Conservation (phyloP, 1,140 invertebrate genomes). For the Papilio aristodemus region DNA sequence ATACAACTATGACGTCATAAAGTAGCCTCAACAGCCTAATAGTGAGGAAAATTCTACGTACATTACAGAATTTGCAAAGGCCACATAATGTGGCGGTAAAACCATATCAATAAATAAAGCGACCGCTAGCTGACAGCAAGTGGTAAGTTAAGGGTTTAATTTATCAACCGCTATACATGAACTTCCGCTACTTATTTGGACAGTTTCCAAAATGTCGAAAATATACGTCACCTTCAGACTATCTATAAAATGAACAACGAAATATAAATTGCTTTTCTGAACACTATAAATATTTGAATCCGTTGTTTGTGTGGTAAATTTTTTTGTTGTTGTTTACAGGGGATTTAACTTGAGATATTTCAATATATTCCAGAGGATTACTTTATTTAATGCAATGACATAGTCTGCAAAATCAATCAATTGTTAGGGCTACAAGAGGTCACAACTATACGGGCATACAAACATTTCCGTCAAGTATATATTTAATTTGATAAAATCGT, state of each 20-base stretch:
- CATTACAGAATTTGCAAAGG: neutral
- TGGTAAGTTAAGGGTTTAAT: conserved; percentile 24
- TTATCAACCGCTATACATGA: conserved; percentile 7
- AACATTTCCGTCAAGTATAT: too few species aligned
- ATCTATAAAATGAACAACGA: conserved; percentile 13
- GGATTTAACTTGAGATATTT: too few species aligned
- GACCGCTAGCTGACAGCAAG: conserved; percentile 21
- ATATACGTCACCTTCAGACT: conserved; percentile 16
- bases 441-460: too few species aligned
- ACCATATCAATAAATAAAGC: conserved; percentile 21
- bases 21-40: too few species aligned
- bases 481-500: too few species aligned
- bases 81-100: conserved; percentile 5
- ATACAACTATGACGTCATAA: too few species aligned
- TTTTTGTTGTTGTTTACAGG: neutral
- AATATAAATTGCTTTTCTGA: conserved; percentile 20
- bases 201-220: conserved; percentile 26
- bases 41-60: too few species aligned
- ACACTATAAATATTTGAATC: conserved; percentile 7
- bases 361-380: too few species aligned
- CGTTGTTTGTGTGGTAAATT: neutral
- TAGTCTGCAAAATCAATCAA: too few species aligned
- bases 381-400: too few species aligned
- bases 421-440: too few species aligned
- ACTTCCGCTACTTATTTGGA: conserved; percentile 17